Evolutionary conservation across 2,888 invertebrate genomes (phyloP), one percentile per base, ranked within the genome.

Genomic region (Andrena haemorrhoa): DNA sequence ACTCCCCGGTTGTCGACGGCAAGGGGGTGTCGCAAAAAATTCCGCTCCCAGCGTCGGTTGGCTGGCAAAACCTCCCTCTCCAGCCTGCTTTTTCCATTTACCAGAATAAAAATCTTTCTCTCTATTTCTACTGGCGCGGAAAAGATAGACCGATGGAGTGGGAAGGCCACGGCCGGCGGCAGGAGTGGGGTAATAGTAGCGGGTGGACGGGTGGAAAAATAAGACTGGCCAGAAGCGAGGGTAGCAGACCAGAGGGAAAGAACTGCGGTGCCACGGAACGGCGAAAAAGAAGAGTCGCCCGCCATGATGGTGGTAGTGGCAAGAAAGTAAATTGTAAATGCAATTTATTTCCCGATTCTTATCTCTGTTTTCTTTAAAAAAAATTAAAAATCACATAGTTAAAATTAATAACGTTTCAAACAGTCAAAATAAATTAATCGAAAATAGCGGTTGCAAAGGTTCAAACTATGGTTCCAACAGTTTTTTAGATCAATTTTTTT

Each of bases 31-130:
- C 35, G 78, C 86, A 91, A 92, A 91, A 91, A 91, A 87, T 87
- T 89, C 86, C 85, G 88, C 88, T 88, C 86, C 86, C 88, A 89
- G 89, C 89, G 91, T 89, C 91, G 91, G 88, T 89, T 87, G 88
- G 87, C 86, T 86, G 35, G 88, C 89, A 90, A 91, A 91, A 91
- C 89, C 89, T 86, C 87, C 85, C 84, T 85, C 83, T 84, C 87
- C 85, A 85, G 75, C 85, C 82, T 85, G 86, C 85, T 90, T 91
- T 92, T 91, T 91, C 87, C 86, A 86, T 79, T 73, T 72, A 86
- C 89, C 84, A 89, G 89, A 91, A 89, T 91, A 91, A 90, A 90
- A 90, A 89, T 85, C 86, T 83, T 82, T 82, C 75, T 69, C 87
- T 80, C 82, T 85, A 85, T 86, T 86, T 85, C 87, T 83, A 86